Base-by-base conservation (phyloP, 2,113 vertebrate species). In the Ameiurus melas region DNA sequence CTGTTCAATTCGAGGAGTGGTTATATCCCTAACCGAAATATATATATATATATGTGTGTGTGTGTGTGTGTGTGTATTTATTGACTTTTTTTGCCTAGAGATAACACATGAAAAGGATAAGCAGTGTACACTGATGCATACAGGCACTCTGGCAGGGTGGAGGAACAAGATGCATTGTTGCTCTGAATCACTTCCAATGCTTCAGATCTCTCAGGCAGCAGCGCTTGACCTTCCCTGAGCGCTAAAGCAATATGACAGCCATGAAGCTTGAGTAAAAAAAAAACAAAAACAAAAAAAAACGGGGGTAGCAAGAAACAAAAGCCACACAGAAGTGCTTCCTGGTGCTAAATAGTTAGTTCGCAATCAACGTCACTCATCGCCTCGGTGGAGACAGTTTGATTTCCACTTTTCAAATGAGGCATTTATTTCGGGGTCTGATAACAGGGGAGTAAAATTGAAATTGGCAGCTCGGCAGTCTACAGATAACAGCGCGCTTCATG, bases 221-320 rank as follows among this genome's bases (percentile, higher is more conserved):
- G 93, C 93, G 94, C 94, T 95, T 96, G 95, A 96, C 96, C 96
- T 96, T 96, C 95, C 91, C 93, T 90, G 57, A 92, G 92, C 66
- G 93, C 94, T 95, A 95, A 96, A 95, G 94, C 94, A 95, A 95
- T 95, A 95, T 96, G 96, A 96, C 96, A 96, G 94, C 93, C 95
- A 90, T 96, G 94, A 95, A 95, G 94, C 93, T 88, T 90, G 91
- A 81, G 89, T 27, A 0, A 43, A 43, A 5, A 43, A 43, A 43
- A 39, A 6, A 43, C 3, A 5, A n/a, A n/a, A n/a, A n/a, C n/a
- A 47, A 92, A 93, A 92, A 88, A 89, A 87, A 83, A 58, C 13
- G 36, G 17, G 36, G 51, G 88, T 85, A 81, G 68, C 71, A 73
- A 87, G 92, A 94, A 93, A 96, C 94, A 96, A 96, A 95, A 95